These are phyloP conservation scores for Bombus terrestris DNA, from an alignment of 1,140 invertebrate species.

Conservation along the genomic window DNA sequence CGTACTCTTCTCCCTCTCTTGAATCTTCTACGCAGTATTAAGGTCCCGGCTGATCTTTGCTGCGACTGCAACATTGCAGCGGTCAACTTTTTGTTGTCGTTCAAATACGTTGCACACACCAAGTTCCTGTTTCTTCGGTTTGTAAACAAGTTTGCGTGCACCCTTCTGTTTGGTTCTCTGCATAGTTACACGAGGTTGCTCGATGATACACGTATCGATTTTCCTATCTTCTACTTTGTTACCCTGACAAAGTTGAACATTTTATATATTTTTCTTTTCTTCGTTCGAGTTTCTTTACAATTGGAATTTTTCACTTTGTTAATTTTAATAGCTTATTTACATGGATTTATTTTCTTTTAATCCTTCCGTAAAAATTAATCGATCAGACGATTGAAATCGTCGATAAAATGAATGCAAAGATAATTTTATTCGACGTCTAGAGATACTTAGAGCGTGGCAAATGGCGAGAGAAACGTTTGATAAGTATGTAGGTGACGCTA, in stretches of 20 bases:
- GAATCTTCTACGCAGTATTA: constrained; percentile 52
- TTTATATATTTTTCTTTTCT: too few relatives aligned
- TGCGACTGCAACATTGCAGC: constrained; percentile 26
- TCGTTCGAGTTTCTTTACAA: background rate
- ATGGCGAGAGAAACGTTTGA: background rate
- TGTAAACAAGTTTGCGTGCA: constrained; percentile 31
- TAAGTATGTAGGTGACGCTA: too few relatives aligned
- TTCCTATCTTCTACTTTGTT: background rate
- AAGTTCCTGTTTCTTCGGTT: background rate
- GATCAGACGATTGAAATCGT: background rate
- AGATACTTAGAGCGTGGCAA: background rate
- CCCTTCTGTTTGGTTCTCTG: background rate
- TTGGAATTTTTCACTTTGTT: background rate
- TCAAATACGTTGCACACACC: background rate
- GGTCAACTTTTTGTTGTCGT: constrained; percentile 7
- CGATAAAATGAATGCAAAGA: background rate
- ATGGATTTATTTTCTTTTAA: background rate
- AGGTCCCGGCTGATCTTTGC: constrained; percentile 41
- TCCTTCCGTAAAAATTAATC: background rate
- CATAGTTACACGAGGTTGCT: too few relatives aligned
- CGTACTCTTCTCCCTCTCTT: constrained; percentile 15
- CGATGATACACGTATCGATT: background rate
- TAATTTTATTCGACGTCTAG: background rate
- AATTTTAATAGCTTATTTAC: background rate
- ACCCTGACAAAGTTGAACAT: background rate